Evolutionary conservation across 1,140 invertebrate species (phyloP).

Genomic region (Phortica variegata): DNA sequence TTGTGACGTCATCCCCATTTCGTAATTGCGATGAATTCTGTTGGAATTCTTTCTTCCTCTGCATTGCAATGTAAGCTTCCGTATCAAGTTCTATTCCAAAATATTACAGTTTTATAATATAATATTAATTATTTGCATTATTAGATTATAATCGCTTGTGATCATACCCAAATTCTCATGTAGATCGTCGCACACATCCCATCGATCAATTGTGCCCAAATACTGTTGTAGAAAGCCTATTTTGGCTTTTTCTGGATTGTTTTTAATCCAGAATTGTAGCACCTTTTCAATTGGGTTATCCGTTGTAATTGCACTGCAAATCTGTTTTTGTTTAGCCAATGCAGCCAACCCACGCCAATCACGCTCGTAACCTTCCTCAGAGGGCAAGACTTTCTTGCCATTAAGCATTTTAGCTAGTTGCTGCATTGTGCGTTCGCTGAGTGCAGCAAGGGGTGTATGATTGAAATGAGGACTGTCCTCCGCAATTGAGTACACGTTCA

Average conservation of each 20-base stretch:
- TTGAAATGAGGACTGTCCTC: slow-evolving; percentile 24
- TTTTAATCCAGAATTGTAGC: slow-evolving; percentile 59
- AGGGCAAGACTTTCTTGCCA: slow-evolving; percentile 62
- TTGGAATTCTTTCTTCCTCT: no score
- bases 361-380: slow-evolving; percentile 62
- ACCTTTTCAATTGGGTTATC: slow-evolving; percentile 61
- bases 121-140: no score
- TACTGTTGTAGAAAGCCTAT: slow-evolving; percentile 59
- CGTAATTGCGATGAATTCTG: no score
- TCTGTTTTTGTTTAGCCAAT: slow-evolving; percentile 44
- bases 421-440: slow-evolving; percentile 57
- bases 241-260: slow-evolving; percentile 50
- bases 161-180: slow-evolving; percentile 61
- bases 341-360: slow-evolving; percentile 71
- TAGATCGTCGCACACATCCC: slow-evolving; percentile 67
- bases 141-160: slow-evolving; percentile 5
- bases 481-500: no score
- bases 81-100: no score
- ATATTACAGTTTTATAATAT: no score
- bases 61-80: no score
- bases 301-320: slow-evolving; percentile 21
- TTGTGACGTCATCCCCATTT: no score
- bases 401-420: slow-evolving; percentile 63
- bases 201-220: slow-evolving; percentile 66
- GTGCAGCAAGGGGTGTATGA: slow-evolving; percentile 51